Evolutionary conservation across 2,113 vertebrate species (phyloP).

Genomic region (Apus apus): DNA sequence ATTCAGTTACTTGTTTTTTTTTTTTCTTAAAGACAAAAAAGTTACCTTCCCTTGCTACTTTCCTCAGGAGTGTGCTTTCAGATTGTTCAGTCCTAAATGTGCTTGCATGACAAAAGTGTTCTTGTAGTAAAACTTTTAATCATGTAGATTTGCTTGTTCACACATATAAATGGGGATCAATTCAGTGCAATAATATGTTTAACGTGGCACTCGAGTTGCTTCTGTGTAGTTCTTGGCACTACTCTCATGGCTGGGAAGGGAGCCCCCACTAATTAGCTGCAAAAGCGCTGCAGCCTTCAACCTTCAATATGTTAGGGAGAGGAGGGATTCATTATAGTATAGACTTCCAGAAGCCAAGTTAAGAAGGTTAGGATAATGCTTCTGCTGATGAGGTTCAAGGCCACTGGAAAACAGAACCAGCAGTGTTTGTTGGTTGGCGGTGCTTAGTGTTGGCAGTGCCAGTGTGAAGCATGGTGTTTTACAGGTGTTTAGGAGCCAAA

Average conservation of each 20-base stretch:
- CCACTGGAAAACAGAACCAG: slow-evolving; percentile 29
- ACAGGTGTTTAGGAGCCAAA: slow-evolving; percentile 56
- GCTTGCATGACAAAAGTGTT: not conserved
- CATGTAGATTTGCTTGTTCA: not conserved
- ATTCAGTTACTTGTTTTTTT: not conserved
- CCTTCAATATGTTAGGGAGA: slow-evolving; percentile 56
- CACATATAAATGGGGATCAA: not conserved
- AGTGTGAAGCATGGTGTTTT: slow-evolving; percentile 48
- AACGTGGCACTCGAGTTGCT: slow-evolving; percentile 45
- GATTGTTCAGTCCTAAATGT: not conserved
- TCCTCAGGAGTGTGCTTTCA: not conserved
- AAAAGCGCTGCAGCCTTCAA: slow-evolving; percentile 51
- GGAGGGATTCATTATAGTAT: slow-evolving; percentile 38
- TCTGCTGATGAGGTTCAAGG: slow-evolving; percentile 17
- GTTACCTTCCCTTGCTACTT: not conserved
- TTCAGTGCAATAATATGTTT: slow-evolving; percentile 27
- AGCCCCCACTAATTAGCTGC: slow-evolving; percentile 60
- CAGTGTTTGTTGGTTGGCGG: slow-evolving; percentile 42
- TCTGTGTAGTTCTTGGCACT: slow-evolving; percentile 58
- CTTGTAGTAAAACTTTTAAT: slow-evolving; percentile 20
- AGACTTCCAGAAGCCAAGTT: slow-evolving; percentile 48
- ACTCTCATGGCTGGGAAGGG: slow-evolving; percentile 1
- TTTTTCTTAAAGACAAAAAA: not conserved
- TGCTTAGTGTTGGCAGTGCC: slow-evolving; percentile 26
- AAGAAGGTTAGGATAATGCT: slow-evolving; percentile 44